These are phyloP conservation scores for Micronycteris hirsuta DNA, from an alignment of 2,113 vertebrate genomes.

Conservation along the genomic window DNA sequence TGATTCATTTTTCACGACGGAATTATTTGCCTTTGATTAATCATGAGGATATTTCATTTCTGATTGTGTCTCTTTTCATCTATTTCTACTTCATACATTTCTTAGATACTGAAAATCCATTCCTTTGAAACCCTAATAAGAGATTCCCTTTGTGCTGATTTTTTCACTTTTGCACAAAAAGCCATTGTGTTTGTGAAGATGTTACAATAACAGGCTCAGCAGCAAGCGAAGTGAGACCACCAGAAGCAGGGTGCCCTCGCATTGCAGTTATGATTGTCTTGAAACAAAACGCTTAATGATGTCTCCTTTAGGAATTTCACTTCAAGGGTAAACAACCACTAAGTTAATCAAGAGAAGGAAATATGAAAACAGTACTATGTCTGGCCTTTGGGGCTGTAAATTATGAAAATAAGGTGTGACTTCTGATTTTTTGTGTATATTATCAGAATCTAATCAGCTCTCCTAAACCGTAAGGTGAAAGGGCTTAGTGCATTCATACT, in stretches of 20 bases:
- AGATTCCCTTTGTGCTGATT: not conserved
- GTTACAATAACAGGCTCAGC: not conserved
- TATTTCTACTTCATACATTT: constrained; percentile 47
- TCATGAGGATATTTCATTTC: constrained; percentile 63
- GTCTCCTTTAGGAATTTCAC: not conserved
- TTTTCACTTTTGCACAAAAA: constrained; percentile 32
- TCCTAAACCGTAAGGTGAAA: not conserved
- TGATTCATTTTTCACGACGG: constrained; percentile 56
- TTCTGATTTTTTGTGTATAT: not conserved
- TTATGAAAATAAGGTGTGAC: constrained; percentile 9
- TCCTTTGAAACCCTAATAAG: constrained; percentile 47
- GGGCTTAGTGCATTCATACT: not conserved
- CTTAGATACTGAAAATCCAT: constrained; percentile 35
- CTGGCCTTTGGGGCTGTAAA: not conserved
- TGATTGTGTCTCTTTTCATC: constrained; percentile 61
- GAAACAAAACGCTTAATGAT: constrained; percentile 40
- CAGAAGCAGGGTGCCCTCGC: not conserved
- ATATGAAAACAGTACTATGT: not conserved
- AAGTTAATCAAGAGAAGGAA: not conserved
- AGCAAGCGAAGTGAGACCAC: not conserved
- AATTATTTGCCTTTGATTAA: constrained; percentile 69
- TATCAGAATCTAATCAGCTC: not conserved
- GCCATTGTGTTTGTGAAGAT: constrained; percentile 43
- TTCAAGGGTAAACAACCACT: not conserved
- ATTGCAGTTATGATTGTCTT: not conserved